These are phyloP conservation scores for Eriosoma lanigerum DNA, from an alignment of 1,140 invertebrate genomes.

Conservation along the genomic window DNA sequence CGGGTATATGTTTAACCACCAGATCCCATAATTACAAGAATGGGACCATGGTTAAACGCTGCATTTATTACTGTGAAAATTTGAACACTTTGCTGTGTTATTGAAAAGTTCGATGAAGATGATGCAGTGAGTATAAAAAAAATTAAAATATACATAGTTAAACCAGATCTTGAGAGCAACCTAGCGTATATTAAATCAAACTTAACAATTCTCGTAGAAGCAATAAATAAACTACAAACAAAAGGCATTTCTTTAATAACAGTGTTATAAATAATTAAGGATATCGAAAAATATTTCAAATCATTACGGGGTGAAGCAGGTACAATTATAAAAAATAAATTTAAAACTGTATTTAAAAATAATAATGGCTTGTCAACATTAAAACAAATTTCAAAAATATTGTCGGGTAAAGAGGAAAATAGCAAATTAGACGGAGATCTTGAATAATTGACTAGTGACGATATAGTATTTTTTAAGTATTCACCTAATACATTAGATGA, in stretches of 20 bases:
- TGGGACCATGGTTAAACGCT: conserved; percentile 55
- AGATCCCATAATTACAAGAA: conserved; percentile 57
- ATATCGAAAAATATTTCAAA: conserved; percentile 1
- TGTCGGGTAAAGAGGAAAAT: neutral
- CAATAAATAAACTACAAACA: neutral
- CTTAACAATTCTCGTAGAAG: neutral
- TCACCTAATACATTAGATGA: neutral
- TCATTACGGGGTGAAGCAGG: neutral
- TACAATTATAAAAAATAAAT: neutral
- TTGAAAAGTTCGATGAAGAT: neutral
- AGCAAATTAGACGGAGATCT: neutral
- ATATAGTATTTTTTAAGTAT: conserved; percentile 13
- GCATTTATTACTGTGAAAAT: conserved; percentile 57
- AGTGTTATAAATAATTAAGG: neutral
- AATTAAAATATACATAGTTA: neutral
- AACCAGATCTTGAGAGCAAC: too few species aligned
- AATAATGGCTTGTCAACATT: neutral
- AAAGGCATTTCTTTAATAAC: neutral
- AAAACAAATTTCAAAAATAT: neutral
- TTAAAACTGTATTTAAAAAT: neutral
- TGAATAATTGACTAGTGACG: conserved; percentile 2
- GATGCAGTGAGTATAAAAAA: neutral
- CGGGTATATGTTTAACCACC: conserved; percentile 57
- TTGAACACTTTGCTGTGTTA: conserved; percentile 30
- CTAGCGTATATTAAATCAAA: neutral